Base-by-base conservation (phyloP, 2,113 vertebrate species). In the Sinocyclocheilus maitianheensis region DNA sequence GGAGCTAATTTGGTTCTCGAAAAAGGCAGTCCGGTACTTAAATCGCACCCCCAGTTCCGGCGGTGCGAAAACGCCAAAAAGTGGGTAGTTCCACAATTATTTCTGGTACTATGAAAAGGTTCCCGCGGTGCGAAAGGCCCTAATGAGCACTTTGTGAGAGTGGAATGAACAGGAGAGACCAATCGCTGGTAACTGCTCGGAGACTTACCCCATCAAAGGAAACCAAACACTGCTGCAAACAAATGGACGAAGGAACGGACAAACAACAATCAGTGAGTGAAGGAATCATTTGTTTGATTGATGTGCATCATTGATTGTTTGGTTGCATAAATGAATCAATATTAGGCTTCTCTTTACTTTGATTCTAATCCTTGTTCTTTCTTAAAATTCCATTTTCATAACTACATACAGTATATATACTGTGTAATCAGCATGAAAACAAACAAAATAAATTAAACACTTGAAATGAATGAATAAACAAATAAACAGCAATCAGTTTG, bases 131-230 rank as follows among this genome's bases (percentile, higher is more conserved):
- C 30, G 30, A 30, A 30, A 30, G 30, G 30, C 30, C 30, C 30
- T 30, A 30, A 20, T 55, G 16, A 37, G 60, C 63, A 77, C 83
- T 83, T 58, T 7, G 51, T 7, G 34, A 48, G 46, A 84, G 58
- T 16, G 69, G 74, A 87, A 67, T 34, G 58, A 51, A 18, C 75
- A 69, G 71, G 81, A 67, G 55, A 81, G 40, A 82, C 87, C 63
- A 65, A 16, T 37, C 16, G 8, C 3, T 71, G 16, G 67, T 37
- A 34, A 69, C 65, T 37, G 67, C 67, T 71, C 9, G 30, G 30
- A 71, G 16, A 71, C 67, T 71, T 0, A 37, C 67, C 14, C 81
- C 1, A 55, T n/a, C 11, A 46, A 48, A 48, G 11, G n/a, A 13
- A 75, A 75, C 48, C 22, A 48, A 75, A 75, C 40, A 46, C n/a